Conservation (phyloP, 2,888 invertebrate species). For the Drosophila mayaguana region DNA sequence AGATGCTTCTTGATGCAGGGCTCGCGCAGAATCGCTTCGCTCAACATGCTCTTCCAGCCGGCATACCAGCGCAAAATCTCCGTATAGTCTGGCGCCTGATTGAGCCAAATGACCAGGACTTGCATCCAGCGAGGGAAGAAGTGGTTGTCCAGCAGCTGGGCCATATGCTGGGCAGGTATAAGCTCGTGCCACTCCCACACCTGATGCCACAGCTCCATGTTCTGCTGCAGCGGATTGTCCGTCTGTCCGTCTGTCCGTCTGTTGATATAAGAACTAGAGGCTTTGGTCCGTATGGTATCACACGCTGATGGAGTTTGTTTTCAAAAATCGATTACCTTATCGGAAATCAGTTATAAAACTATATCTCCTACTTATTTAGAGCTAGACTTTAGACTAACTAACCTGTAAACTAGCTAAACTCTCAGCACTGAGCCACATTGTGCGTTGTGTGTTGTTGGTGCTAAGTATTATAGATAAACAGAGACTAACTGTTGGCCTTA, state of each 20-base stretch:
- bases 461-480: slow-evolving; percentile 1
- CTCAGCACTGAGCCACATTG: neutral
- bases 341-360: too few species aligned
- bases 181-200: slow-evolving; percentile 97
- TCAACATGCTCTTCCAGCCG: slow-evolving; percentile 88
- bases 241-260: too few species aligned
- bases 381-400: too few species aligned
- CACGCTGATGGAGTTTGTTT: too few species aligned
- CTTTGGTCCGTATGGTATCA: too few species aligned
- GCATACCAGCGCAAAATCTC: slow-evolving; percentile 96
- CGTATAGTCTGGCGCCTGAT: slow-evolving; percentile 94
- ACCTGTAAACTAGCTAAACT: neutral
- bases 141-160: slow-evolving; percentile 92
- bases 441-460: neutral
- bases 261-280: too few species aligned
- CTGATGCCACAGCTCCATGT: slow-evolving; percentile 96
- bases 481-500: slow-evolving; percentile 15
- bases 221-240: slow-evolving; percentile 91
- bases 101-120: slow-evolving; percentile 94
- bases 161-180: slow-evolving; percentile 91
- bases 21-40: slow-evolving; percentile 86
- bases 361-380: too few species aligned
- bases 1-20: slow-evolving; percentile 90
- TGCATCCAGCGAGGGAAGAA: slow-evolving; percentile 98
- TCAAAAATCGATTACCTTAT: too few species aligned